phyloP scores from a whole-genome alignment of 2,113 vertebrate genomes.

The Myotis davidii region DNA sequence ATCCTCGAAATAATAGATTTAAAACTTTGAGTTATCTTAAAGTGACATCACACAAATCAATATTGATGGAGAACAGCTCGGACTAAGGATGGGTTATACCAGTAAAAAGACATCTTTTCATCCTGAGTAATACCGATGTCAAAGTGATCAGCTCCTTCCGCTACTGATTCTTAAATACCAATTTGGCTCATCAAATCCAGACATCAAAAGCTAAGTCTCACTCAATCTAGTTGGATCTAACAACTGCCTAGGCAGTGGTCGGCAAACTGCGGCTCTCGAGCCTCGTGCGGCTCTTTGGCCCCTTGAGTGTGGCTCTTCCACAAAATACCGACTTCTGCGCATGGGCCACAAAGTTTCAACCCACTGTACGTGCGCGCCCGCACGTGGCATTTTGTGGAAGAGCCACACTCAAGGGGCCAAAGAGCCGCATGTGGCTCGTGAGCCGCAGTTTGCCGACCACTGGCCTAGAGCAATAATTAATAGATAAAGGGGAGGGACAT shows the following conservation, averaged over 20 bases:
- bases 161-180: conserved; percentile 74
- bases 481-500: conserved; percentile 56
- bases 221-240: conserved; percentile 63
- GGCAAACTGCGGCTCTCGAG: too few species aligned
- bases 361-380: too few species aligned
- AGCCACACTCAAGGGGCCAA: too few species aligned
- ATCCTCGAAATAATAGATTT: conserved; percentile 29
- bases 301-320: too few species aligned
- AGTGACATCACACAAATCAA: background rate
- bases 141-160: conserved; percentile 15
- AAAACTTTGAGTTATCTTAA: conserved; percentile 53
- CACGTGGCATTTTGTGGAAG: too few species aligned
- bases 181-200: conserved; percentile 57
- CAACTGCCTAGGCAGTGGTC: conserved; percentile 47
- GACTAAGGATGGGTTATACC: background rate
- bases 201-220: conserved; percentile 52
- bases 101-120: background rate
- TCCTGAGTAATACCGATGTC: background rate
- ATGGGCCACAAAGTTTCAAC: too few species aligned
- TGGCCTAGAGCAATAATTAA: conserved; percentile 54
- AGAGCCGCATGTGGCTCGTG: too few species aligned
- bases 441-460: too few species aligned
- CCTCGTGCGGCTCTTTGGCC: too few species aligned
- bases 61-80: background rate
- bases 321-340: too few species aligned